These are phyloP conservation scores for Microcebus tavaratra DNA, from an alignment of 2,113 vertebrate genomes.

Conservation along the genomic window DNA sequence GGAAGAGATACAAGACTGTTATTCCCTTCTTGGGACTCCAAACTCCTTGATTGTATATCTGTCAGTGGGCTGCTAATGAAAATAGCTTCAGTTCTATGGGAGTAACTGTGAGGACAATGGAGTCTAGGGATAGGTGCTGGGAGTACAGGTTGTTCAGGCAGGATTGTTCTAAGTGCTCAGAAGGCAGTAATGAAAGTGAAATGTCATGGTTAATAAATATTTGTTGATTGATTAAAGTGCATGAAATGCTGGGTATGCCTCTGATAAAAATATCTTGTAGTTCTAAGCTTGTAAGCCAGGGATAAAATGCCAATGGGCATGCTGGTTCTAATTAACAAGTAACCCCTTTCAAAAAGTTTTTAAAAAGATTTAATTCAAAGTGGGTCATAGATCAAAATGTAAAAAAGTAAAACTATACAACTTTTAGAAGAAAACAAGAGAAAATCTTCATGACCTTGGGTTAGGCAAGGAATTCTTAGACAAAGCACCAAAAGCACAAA, in stretches of 20 bases:
- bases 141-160: background rate
- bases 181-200: constrained; percentile 30
- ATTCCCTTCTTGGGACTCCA: background rate
- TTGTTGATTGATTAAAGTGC: constrained; percentile 66
- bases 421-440: constrained; percentile 20
- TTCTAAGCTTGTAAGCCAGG: background rate
- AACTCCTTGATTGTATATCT: constrained; percentile 22
- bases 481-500: constrained; percentile 3
- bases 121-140: background rate
- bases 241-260: background rate
- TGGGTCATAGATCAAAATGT: background rate
- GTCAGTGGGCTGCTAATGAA: constrained; percentile 66
- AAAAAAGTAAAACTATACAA: constrained; percentile 18
- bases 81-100: background rate
- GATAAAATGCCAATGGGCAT: constrained; percentile 1
- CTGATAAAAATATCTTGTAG: constrained; percentile 31
- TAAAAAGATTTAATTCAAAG: background rate
- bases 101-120: background rate
- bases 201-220: constrained; percentile 57
- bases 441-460: constrained; percentile 48
- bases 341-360: constrained; percentile 7
- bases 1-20: background rate
- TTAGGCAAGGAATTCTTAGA: background rate
- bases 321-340: constrained; percentile 25
- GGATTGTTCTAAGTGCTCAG: background rate